Evolutionary conservation across 2,797 vertebrate species (phyloP).

Genomic region (Ptychadena robeensis): DNA sequence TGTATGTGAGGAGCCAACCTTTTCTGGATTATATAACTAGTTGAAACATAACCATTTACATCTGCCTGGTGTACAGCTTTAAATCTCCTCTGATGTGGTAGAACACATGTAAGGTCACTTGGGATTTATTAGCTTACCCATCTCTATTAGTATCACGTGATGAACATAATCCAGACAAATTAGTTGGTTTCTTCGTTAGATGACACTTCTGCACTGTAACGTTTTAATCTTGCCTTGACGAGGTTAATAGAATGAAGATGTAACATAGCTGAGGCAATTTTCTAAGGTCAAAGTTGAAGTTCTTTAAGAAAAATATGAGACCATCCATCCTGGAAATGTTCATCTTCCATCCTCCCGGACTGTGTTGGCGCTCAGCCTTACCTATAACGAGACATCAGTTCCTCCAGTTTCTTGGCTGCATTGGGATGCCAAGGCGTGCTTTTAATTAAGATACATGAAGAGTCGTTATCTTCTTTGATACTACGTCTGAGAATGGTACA

Average conservation of each 20-base stretch:
- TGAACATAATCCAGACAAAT: neutral
- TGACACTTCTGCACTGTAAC: neutral
- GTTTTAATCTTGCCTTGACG: neutral
- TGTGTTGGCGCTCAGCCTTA: constrained; percentile 12
- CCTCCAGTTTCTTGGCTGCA: neutral
- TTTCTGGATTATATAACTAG: too few species aligned
- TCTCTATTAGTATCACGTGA: neutral
- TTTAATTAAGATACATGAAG: constrained; percentile 29
- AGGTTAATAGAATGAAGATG: constrained; percentile 47
- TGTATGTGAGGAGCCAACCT: too few species aligned
- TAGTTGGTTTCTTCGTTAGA: neutral
- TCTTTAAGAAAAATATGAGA: constrained; percentile 1
- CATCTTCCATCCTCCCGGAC: constrained; percentile 1
- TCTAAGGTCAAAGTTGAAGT: constrained; percentile 24
- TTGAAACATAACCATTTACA: too few species aligned
- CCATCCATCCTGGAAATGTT: constrained; percentile 14
- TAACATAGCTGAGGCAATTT: constrained; percentile 1
- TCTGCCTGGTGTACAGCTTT: neutral
- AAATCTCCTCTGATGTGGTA: neutral
- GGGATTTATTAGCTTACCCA: neutral
- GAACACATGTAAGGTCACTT: neutral
- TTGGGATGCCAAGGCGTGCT: constrained; percentile 5
- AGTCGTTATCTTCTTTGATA: constrained; percentile 27
- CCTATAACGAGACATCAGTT: neutral
- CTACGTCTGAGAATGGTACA: constrained; percentile 19